Evolutionary conservation across 2,797 vertebrate species (phyloP), one percentile per base, ranked within the genome.

Genomic region (Danionella dracula): DNA sequence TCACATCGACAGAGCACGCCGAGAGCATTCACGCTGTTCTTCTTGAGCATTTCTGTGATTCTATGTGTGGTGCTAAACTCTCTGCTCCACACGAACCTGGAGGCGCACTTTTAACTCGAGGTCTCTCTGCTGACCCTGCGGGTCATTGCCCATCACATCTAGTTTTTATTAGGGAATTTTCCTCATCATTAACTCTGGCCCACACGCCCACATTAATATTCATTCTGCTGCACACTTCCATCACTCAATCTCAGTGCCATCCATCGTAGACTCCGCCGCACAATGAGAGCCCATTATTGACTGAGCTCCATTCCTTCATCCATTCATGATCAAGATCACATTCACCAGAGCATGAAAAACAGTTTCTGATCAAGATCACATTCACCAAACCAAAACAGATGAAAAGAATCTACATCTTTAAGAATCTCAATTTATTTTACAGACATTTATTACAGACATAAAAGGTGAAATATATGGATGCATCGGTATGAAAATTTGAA

Each of bases 141-240:
- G 87, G 85, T 89, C 86, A 82, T 87, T 90, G 88, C 87, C 86
- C 87, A 85, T 85, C 86, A 83, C 87, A 90, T 89, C 87, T 89
- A 87, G 83, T 90, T 90, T 90, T 90, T 90, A 90, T 89, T 90
- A 86, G 87, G 83, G 86, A 89, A 90, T 90, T 90, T 90, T 90
- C 87, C 84, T 89, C 85, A 82, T 89, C 89, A 90, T 90, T 90
- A 88, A 85, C 82, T 83, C 79, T 80, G 83, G 83, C 84, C 83
- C 83, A 84, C 82, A 86, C 89, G 86, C 78, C 81, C 85, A 79
- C 84, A 86, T 88, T 90, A 90, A 90, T 90, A 90, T 90, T 89
- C 86, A 90, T 84, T 83, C 82, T 72, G 71, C 82, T 77, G 78
- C 84, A 76, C 84, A 86, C 84, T 85, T 86, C 86, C 82, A 88